phyloP scores from a whole-genome alignment of 2,888 invertebrate species.

The Pseudanteris insignis region DNA sequence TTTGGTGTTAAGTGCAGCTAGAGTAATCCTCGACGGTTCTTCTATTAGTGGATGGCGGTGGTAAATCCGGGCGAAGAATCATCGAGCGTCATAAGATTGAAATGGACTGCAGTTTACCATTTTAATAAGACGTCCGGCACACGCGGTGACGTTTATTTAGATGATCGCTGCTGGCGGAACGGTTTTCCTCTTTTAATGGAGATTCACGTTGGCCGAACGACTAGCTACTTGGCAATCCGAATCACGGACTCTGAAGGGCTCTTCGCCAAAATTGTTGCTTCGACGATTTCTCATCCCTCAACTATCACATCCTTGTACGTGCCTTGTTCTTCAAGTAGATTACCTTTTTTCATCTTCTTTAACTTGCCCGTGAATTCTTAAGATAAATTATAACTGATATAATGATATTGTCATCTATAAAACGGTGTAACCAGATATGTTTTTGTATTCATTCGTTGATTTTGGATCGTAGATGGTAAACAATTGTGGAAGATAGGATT shows the following conservation, averaged over 20 bases:
- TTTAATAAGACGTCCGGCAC: conserved; percentile 28
- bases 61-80: conserved; percentile 5
- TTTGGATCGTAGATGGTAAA: too few species aligned
- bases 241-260: conserved; percentile 23
- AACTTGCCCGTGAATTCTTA: conserved; percentile 22
- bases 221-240: conserved; percentile 30
- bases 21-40: too few species aligned
- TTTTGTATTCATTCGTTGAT: too few species aligned
- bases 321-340: conserved; percentile 35
- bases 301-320: conserved; percentile 16
- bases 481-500: too few species aligned
- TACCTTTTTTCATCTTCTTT: conserved; percentile 19
- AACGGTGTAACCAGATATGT: too few species aligned
- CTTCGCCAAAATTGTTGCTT: conserved; percentile 44
- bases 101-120: conserved; percentile 1
- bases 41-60: too few species aligned
- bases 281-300: conserved; percentile 38
- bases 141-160: conserved; percentile 24
- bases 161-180: conserved; percentile 21
- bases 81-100: conserved; percentile 1
- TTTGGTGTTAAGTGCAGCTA: too few species aligned
- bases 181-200: conserved; percentile 33
- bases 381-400: too few species aligned
- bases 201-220: conserved; percentile 29
- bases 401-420: too few species aligned